Base-by-base conservation (phyloP, 2,888 invertebrate genomes). In the Microplitis deprimator region DNA sequence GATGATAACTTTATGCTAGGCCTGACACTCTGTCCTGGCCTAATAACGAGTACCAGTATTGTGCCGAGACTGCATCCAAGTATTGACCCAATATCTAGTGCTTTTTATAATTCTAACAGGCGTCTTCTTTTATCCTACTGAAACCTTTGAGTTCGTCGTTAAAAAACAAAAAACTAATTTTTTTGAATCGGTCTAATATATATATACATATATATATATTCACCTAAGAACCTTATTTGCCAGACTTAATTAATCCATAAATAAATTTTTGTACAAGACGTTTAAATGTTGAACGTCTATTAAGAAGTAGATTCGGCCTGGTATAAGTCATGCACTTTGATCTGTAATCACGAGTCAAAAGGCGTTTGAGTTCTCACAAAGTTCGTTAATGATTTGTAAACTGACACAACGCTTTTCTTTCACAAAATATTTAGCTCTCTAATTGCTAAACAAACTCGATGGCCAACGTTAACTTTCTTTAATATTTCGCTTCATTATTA, bases 351-450 rank as follows among this genome's bases (percentile, higher is more conserved):
- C 64, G 59, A 70, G 41, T 38, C 50, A 17, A 64, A 70, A 75
- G 64, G 20, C 69, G 64, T 75, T 70, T 69, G 62, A 64, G 70
- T 68, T 75, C 67, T 77, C 64, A 29, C 6, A 72, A 79, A 81
- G 77, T 79, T 80, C 68, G 68, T 79, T 81, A 81, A 81, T 75
- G 80, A 81, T 79, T 77, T 77, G 80, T 65, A 79, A 79, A 78
- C 77, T 71, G 68, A 68, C 68, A 65, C 64, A 65, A 68, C 29
- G 17, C 64, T 29, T 75, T 71, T 68, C 62, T 68, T 29, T 61
- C 64, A 39, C 20, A 67, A 79, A 78, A 78, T 76, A 81, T 75
- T 50, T 62, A 50, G 68, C 71, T 69, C 71, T 71, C 77, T 75
- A 75, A 80, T 79, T 78, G 72, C 68, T 50, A 74, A 77, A 77